phyloP scores from a whole-genome alignment of 2,113 vertebrate genomes.

The Pipa parva region DNA sequence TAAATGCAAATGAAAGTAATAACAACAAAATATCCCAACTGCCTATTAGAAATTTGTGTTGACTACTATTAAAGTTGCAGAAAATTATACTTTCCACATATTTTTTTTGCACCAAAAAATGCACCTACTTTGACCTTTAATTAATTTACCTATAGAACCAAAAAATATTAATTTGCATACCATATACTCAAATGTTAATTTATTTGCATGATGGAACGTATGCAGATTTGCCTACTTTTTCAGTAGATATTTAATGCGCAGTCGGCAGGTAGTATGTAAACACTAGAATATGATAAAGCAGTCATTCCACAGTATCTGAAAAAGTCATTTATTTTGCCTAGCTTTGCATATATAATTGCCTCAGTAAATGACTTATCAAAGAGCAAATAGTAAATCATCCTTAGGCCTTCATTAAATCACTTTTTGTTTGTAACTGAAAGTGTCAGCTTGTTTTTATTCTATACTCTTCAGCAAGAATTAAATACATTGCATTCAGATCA shows the following conservation, averaged over 20 bases:
- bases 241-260: conserved; percentile 37
- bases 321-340: conserved; percentile 63
- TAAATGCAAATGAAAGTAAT: no score
- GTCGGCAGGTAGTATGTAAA: conserved; percentile 40
- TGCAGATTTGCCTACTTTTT: conserved; percentile 14
- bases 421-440: conserved; percentile 49
- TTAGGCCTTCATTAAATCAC: conserved; percentile 62
- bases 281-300: conserved; percentile 58
- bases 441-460: background rate
- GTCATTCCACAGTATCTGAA: conserved; percentile 60
- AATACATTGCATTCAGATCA: background rate
- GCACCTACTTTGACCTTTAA: no score
- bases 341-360: conserved; percentile 65
- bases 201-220: background rate
- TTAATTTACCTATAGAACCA: no score
- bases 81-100: no score
- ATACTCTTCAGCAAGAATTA: background rate
- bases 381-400: conserved; percentile 58
- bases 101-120: no score
- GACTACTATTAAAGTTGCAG: no score
- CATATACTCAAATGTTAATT: background rate
- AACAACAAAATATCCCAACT: no score
- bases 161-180: no score
- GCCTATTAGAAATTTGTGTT: no score
- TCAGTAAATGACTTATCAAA: conserved; percentile 64